These are phyloP conservation scores for Psix sp. DNA, from an alignment of 1,140 invertebrate genomes.

Conservation along the genomic window DNA sequence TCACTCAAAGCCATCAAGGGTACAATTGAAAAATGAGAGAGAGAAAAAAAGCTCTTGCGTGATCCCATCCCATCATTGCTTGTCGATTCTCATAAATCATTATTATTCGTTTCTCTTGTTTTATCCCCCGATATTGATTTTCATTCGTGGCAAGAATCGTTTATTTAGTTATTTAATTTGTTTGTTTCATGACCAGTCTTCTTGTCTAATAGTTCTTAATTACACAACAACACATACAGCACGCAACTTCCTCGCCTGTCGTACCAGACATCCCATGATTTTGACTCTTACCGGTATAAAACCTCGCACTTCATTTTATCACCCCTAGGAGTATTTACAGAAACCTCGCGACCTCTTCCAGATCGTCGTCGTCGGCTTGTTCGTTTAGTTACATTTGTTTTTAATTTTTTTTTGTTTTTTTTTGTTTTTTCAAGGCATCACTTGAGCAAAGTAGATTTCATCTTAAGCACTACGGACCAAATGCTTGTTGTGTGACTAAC, in stretches of 20 bases:
- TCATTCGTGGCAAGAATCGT: constrained; percentile 49
- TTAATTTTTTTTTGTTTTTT: no score
- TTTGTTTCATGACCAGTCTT: constrained; percentile 60
- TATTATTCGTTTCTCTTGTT: not conserved
- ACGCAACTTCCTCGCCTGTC: constrained; percentile 63
- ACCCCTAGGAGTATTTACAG: constrained; percentile 72
- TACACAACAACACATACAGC: constrained; percentile 61
- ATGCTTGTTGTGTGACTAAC: constrained; percentile 18
- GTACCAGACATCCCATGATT: constrained; percentile 58
- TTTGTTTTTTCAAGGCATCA: constrained; percentile 73
- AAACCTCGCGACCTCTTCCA: constrained; percentile 66
- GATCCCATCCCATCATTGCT: not conserved
- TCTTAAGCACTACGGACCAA: constrained; percentile 41
- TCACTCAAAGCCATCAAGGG: no score
- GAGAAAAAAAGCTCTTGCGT: not conserved
- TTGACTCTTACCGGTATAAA: constrained; percentile 61
- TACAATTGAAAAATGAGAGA: not conserved
- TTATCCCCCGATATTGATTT: no score
- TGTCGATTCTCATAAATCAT: not conserved
- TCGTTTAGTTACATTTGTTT: no score
- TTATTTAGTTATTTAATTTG: constrained; percentile 26
- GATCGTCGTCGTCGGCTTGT: constrained; percentile 54
- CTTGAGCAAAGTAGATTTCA: constrained; percentile 68
- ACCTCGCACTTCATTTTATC: constrained; percentile 64
- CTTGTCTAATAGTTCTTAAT: constrained; percentile 61